These are phyloP conservation scores for Catamblyrhynchus diadema DNA, from an alignment of 2,797 vertebrate species.

Conservation along the genomic window DNA sequence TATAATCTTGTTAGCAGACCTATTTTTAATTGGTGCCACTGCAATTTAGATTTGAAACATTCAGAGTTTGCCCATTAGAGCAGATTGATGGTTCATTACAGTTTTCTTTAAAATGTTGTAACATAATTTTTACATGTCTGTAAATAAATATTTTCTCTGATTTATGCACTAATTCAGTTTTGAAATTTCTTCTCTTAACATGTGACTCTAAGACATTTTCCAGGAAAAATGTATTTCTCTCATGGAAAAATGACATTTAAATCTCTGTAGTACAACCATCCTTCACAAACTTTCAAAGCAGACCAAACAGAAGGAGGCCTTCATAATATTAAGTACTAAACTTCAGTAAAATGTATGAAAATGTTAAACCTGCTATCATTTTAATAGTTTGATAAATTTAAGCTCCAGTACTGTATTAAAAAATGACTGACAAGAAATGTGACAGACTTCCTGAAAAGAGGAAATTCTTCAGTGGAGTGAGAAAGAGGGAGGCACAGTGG, in stretches of 20 bases:
- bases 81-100: conserved; percentile 34
- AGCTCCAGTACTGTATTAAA: background rate
- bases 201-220: background rate
- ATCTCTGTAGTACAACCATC: background rate
- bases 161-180: conserved; percentile 59
- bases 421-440: background rate
- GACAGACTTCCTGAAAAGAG: background rate
- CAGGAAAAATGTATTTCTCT: background rate
- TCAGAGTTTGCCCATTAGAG: conserved; percentile 13
- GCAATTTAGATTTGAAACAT: background rate
- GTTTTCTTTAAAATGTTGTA: conserved; percentile 70
- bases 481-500: background rate
- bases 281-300: background rate
- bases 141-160: conserved; percentile 79
- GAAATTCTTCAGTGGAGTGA: background rate
- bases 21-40: conserved; percentile 39
- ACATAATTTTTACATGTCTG: conserved; percentile 77
- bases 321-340: background rate
- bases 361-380: background rate
- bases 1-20: background rate
- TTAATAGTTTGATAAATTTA: background rate
- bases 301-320: background rate
- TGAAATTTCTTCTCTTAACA: background rate
- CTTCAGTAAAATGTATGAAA: background rate
- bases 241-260: background rate